A percentile compares a stretch with the other conserved stretches of the same genome.
Evolutionary conservation across 1,140 invertebrate species (phyloP).

Genomic region (Caerostris extrusa): DNA sequence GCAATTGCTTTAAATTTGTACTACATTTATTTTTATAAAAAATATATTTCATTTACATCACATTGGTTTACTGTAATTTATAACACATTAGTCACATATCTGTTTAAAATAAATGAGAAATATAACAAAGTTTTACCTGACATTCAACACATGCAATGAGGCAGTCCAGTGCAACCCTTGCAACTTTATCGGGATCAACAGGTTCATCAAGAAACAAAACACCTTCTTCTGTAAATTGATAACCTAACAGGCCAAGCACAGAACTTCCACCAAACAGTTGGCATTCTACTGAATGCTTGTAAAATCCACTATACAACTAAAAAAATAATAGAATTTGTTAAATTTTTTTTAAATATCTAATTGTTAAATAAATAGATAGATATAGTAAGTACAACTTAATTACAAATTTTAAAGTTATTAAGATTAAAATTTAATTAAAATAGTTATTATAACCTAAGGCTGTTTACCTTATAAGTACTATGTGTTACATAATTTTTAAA

Average conservation of each 20-base stretch:
- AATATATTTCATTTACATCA: neutral
- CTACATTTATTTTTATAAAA: neutral
- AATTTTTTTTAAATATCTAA: no score
- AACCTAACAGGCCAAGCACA: conserved; percentile 91
- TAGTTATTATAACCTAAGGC: no score
- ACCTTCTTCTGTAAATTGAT: conserved; percentile 84
- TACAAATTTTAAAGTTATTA: no score
- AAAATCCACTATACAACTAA: conserved; percentile 92
- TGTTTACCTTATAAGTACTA: no score
- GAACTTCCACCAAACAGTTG: conserved; percentile 88
- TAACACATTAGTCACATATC: neutral
- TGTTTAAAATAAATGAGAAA: neutral
- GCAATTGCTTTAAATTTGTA: no score
- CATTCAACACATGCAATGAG: conserved; percentile 94
- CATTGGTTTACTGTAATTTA: neutral
- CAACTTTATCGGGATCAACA: conserved; percentile 90
- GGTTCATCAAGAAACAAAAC: conserved; percentile 85
- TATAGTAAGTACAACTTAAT: no score
- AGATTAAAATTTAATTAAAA: no score
- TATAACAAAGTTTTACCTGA: conserved; percentile 82
- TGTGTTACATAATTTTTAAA: no score
- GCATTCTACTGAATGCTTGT: conserved; percentile 91
- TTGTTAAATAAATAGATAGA: no score
- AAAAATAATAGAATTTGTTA: conserved; percentile 79
- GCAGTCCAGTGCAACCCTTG: conserved; percentile 90